Evolutionary conservation across 2,113 vertebrate genomes (phyloP).

Genomic region (Nycticebus coucang): DNA sequence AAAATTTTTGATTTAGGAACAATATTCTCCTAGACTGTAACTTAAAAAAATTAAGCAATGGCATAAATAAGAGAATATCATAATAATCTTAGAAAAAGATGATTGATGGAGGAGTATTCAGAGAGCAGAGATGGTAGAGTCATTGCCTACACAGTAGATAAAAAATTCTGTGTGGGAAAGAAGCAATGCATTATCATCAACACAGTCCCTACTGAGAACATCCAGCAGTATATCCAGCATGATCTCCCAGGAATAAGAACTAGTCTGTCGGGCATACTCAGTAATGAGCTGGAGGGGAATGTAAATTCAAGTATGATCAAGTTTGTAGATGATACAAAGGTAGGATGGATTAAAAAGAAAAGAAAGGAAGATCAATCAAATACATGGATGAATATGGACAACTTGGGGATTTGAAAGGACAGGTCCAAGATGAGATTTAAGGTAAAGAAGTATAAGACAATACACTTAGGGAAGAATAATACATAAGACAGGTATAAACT

Average conservation of each 20-base stretch:
- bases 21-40: background rate
- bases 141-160: background rate
- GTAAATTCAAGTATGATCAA: conserved; percentile 36
- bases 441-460: conserved; percentile 57
- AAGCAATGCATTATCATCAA: conserved; percentile 48
- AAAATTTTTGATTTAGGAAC: conserved; percentile 59
- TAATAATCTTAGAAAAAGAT: conserved; percentile 14
- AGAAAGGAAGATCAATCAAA: conserved; percentile 39
- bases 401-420: conserved; percentile 51
- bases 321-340: conserved; percentile 34
- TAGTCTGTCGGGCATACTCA: background rate
- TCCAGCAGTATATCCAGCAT: conserved; percentile 2
- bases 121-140: conserved; percentile 7
- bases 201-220: background rate
- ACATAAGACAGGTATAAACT: background rate
- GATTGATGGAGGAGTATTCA: background rate
- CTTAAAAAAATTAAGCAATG: conserved; percentile 9
- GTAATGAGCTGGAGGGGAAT: conserved; percentile 54
- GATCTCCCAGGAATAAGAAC: background rate
- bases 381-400: conserved; percentile 34
- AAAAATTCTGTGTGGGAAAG: background rate
- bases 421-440: conserved; percentile 60
- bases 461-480: conserved; percentile 53
- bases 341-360: conserved; percentile 51
- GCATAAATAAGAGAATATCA: background rate